phyloP scores from a whole-genome alignment of 2,888 invertebrate genomes.

The Scaptomyza flava region DNA sequence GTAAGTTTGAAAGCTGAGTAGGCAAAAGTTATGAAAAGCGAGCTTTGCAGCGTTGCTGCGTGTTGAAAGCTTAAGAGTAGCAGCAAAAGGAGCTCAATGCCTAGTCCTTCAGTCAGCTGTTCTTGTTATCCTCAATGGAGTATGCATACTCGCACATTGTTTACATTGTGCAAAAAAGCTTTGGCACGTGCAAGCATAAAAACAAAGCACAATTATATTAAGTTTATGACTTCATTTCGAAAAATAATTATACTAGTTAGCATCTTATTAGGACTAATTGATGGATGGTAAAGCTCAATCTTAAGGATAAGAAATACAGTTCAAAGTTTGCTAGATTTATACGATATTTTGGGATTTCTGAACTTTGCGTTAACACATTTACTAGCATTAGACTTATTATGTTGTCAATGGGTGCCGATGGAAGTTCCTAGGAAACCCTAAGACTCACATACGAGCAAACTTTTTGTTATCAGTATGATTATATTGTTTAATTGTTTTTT shows the following conservation, averaged over 20 bases:
- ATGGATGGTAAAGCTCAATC: background rate
- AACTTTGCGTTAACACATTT: slow-evolving; percentile 14
- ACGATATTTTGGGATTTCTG: background rate
- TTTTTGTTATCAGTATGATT: slow-evolving; percentile 24
- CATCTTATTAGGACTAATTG: background rate
- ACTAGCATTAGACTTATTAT: background rate
- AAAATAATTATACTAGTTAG: background rate
- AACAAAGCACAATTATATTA: background rate
- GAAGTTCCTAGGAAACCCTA: slow-evolving; percentile 28
- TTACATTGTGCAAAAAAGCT: slow-evolving; percentile 39
- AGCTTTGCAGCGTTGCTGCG: slow-evolving; percentile 7
- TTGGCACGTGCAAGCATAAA: slow-evolving; percentile 6
- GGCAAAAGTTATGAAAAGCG: slow-evolving; percentile 17
- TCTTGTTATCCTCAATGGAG: slow-evolving; percentile 1
- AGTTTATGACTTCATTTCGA: slow-evolving; percentile 3
- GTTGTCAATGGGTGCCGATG: background rate
- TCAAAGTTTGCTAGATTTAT: background rate
- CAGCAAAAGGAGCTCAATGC: slow-evolving; percentile 28
- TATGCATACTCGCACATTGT: slow-evolving; percentile 19
- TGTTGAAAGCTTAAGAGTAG: slow-evolving; percentile 22
- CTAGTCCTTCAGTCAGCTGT: slow-evolving; percentile 35
- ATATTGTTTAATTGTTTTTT: background rate
- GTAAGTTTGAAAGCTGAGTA: slow-evolving; percentile 29
- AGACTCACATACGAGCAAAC: slow-evolving; percentile 38
- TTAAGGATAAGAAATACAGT: background rate